These are phyloP conservation scores for Scolopax rusticola DNA, from an alignment of 2,797 vertebrate species.

Conservation along the genomic window DNA sequence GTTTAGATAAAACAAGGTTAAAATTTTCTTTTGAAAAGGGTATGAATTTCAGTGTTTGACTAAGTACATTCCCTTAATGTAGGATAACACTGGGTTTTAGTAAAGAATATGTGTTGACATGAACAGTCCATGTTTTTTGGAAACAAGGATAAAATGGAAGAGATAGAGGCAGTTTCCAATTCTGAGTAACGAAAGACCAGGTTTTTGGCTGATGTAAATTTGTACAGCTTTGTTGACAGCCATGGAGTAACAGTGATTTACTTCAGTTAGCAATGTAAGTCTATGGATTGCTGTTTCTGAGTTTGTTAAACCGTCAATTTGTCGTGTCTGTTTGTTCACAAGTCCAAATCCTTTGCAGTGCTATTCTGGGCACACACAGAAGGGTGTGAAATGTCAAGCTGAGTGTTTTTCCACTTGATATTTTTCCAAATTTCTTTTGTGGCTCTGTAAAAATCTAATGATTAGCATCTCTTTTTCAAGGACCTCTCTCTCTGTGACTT, in stretches of 20 bases:
- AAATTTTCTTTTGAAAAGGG: background rate
- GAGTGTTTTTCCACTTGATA: slow-evolving; percentile 43
- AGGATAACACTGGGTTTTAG: background rate
- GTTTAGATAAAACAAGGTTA: background rate
- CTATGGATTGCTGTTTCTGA: slow-evolving; percentile 21
- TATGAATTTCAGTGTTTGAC: background rate
- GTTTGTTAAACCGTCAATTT: slow-evolving; percentile 54
- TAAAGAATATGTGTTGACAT: background rate
- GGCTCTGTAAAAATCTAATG: background rate
- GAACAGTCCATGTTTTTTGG: background rate
- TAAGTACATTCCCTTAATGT: background rate
- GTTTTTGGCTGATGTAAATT: background rate
- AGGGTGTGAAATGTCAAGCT: slow-evolving; percentile 61
- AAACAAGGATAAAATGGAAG: background rate
- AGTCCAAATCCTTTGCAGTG: slow-evolving; percentile 21
- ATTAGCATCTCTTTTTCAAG: slow-evolving; percentile 21
- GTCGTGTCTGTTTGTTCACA: slow-evolving; percentile 40
- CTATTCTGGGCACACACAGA: slow-evolving; percentile 33
- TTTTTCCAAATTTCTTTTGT: slow-evolving; percentile 53
- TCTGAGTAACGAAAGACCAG: background rate
- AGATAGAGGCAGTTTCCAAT: background rate
- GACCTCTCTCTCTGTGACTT: background rate
- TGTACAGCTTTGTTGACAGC: slow-evolving; percentile 6
- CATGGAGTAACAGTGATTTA: background rate
- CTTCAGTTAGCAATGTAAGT: background rate